phyloP scores from a whole-genome alignment of 2,113 vertebrate species.

The Ceuthmochares aereus region DNA sequence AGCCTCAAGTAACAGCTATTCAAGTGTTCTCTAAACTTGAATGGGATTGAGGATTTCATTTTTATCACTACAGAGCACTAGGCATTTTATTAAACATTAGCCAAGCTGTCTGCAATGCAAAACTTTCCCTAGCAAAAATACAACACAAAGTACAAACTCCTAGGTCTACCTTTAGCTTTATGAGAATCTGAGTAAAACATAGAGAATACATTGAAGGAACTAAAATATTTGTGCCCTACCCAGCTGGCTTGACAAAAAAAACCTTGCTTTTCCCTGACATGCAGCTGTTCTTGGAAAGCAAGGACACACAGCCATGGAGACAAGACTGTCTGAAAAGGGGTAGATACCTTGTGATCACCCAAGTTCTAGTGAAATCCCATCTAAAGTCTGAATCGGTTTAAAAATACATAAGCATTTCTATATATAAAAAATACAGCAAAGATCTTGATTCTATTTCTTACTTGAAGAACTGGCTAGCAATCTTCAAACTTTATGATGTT shows the following conservation, averaged over 20 bases:
- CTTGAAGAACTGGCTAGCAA: constrained; percentile 5
- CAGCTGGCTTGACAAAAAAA: background rate
- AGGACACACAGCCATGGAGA: background rate
- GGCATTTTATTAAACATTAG: constrained; percentile 5
- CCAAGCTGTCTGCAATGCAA: constrained; percentile 3
- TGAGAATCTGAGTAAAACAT: background rate
- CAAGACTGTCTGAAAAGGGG: background rate
- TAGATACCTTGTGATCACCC: background rate
- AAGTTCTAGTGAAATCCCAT: background rate
- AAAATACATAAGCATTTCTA: background rate
- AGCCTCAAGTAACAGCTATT: constrained; percentile 20
- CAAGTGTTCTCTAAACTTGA: constrained; percentile 31
- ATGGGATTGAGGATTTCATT: constrained; percentile 31
- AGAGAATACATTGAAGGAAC: background rate
- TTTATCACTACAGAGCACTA: constrained; percentile 40
- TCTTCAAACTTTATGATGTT: background rate
- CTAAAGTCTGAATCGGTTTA: background rate
- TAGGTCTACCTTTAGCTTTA: background rate
- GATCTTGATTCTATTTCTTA: background rate
- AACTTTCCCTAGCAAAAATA: background rate
- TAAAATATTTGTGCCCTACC: background rate
- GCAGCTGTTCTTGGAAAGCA: background rate
- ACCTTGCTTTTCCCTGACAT: background rate
- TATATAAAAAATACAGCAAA: background rate
- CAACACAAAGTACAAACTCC: background rate